Base-by-base conservation (phyloP, 2,888 invertebrate species). In the Rhingia rostrata region DNA sequence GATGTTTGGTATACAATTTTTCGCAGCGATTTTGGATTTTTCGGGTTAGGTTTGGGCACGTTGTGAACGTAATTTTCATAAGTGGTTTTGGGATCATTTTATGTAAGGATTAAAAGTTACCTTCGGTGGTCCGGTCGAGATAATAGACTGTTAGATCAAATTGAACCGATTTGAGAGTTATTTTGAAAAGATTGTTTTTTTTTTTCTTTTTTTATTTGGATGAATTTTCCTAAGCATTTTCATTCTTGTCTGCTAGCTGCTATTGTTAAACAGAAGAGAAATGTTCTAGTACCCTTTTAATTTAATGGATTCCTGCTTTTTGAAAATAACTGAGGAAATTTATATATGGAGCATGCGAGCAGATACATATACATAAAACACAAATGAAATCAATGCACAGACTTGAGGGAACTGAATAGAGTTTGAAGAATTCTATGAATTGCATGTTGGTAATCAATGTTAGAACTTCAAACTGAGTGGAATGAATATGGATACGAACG, bases 91-190 rank as follows among this genome's bases (percentile, higher is more conserved):
- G 6, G 45, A 49, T 47, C 58, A 43, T 12, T 51, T n/a, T 33
- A 54, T 58, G 6, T 12, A 35, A 39, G 39, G 63, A 70, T 78
- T 70, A 70, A 78, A 70, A 70, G 74, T 54, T 61, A 35, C 49
- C 53, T 74, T 43, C 12, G 53, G 53, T 47, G 56, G 53, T 60
- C 69, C 58, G 74, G 43, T 45, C 51, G 39, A 73, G 56, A 73
- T 73, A 73, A 78, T 73, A 64, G 43, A 67, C 41, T 43, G 47
- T 51, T 66, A 43, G 83, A 79, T 84, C 69, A 74, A 84, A 79
- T 74, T 58, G 74, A 70, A 74, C 70, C 64, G 79, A 74, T 74
- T 79, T 41, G 32, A 51, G 10, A 67, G 54, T 47, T 64, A 43
- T 63, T 56, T 32, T 33, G 41, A 63, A 63, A 74, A 53, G 45